These are phyloP conservation scores for Pseudocheirus occidentalis DNA, from an alignment of 2,797 vertebrate species.

Conservation along the genomic window DNA sequence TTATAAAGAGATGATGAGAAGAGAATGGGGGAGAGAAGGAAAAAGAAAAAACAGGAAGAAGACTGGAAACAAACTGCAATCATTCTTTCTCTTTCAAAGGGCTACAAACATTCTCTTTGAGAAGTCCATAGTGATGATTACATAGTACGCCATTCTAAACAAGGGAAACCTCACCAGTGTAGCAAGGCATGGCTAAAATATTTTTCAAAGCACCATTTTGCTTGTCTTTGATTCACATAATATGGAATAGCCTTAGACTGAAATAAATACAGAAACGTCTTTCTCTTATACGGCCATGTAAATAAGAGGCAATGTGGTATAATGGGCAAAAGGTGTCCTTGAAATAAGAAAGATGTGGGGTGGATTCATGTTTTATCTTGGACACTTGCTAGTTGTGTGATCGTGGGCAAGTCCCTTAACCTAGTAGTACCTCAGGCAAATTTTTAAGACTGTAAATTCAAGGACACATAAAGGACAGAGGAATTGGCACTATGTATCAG, in stretches of 20 bases:
- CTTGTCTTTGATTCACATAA: background rate
- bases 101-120: constrained; percentile 8
- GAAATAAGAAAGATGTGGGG: background rate
- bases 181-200: background rate
- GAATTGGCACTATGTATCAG: background rate
- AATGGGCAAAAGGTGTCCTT: background rate
- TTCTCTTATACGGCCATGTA: background rate
- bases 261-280: background rate
- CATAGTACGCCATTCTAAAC: background rate
- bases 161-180: background rate
- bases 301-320: background rate
- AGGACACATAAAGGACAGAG: background rate
- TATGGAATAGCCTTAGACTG: background rate
- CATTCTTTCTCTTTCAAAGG: background rate
- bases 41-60: background rate
- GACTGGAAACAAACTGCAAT: background rate
- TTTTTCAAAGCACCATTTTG: background rate
- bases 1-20: constrained; percentile 29
- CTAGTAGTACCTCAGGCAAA: background rate
- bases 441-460: background rate
- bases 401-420: background rate
- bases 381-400: background rate
- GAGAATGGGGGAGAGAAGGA: background rate
- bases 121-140: background rate
- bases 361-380: background rate